Evolutionary conservation across 2,888 invertebrate species (phyloP).

Genomic region (Polydrusus pterygomalis): DNA sequence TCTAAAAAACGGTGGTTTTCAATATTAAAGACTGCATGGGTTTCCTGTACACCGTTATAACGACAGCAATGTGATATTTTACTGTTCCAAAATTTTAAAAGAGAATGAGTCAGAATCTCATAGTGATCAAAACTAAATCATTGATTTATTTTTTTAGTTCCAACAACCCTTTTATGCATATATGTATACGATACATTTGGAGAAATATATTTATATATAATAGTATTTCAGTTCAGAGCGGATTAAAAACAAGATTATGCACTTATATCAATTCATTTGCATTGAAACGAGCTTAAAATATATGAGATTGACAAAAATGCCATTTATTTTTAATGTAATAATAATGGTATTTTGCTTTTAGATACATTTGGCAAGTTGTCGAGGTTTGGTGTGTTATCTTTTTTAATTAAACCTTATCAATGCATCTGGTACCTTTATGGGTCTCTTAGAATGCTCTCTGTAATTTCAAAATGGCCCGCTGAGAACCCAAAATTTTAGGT

Average conservation of each 20-base stretch:
- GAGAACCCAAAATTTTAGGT: not conserved
- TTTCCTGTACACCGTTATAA: too few relatives aligned
- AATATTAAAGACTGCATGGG: too few relatives aligned
- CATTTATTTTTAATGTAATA: constrained; percentile 38
- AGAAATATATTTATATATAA: constrained; percentile 1
- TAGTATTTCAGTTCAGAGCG: constrained; percentile 47
- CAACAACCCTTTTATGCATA: too few relatives aligned
- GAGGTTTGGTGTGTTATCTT: constrained; percentile 5
- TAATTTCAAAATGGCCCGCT: not conserved
- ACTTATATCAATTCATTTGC: constrained; percentile 62
- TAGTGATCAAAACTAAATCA: too few relatives aligned
- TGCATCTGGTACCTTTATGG: not conserved
- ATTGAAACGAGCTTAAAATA: constrained; percentile 59
- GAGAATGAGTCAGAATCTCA: too few relatives aligned
- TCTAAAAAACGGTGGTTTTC: too few relatives aligned
- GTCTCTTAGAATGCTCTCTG: not conserved
- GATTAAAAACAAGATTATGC: constrained; percentile 60
- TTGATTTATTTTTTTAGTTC: too few relatives aligned
- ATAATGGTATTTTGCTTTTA: constrained; percentile 31
- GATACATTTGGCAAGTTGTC: constrained; percentile 3
- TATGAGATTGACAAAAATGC: constrained; percentile 41
- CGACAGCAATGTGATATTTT: too few relatives aligned
- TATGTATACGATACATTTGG: not conserved
- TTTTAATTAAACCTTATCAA: constrained; percentile 13
- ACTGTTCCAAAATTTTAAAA: too few relatives aligned